Percentiles rank a stretch among this genome's conserved stretches.
Conservation (phyloP, 2,113 vertebrate species). For the Lagopus muta region DNA sequence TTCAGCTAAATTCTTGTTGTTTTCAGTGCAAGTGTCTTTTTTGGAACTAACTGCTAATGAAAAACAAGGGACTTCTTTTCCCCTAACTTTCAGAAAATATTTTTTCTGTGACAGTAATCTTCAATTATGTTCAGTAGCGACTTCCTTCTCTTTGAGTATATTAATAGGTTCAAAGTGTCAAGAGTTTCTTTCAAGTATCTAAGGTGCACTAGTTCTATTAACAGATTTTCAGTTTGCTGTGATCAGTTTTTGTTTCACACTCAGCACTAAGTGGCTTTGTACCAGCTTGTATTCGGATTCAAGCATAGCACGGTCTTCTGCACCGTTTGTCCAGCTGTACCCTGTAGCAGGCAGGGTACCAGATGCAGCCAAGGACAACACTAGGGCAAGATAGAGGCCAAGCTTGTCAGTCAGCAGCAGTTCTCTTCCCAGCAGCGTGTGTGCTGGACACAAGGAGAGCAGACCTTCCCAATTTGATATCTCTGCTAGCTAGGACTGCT, state of each 20-base stretch:
- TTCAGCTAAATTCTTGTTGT: neutral
- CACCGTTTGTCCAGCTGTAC: neutral
- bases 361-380: neutral
- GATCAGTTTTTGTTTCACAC: neutral
- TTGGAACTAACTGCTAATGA: neutral
- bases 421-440: fast-evolving
- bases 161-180: neutral
- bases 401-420: neutral
- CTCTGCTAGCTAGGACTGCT: neutral
- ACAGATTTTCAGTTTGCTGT: neutral
- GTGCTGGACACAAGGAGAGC: fast-evolving
- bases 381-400: neutral
- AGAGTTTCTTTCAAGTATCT: neutral
- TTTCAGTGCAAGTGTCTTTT: neutral
- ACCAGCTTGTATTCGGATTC: neutral
- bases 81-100: neutral
- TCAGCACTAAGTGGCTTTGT: neutral
- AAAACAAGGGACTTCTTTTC: neutral
- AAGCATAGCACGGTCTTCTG: fast-evolving
- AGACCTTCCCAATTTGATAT: neutral
- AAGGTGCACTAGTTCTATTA: neutral
- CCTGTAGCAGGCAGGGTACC: too few species aligned
- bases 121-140: neutral
- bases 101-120: neutral
- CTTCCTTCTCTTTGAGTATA: neutral